Evolutionary conservation across 2,888 invertebrate species (phyloP).

Genomic region (Tipula unca): DNA sequence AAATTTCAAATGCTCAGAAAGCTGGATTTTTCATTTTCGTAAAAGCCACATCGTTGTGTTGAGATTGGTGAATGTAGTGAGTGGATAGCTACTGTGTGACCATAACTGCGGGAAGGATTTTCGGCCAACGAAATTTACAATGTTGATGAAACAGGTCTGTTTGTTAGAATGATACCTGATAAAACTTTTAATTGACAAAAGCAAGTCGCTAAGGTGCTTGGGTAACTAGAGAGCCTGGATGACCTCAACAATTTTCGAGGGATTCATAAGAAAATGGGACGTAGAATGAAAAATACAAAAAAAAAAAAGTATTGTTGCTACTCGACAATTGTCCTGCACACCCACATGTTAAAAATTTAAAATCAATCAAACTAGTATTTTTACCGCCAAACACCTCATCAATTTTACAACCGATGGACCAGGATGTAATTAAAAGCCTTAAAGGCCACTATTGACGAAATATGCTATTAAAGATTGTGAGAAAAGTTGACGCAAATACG

Average conservation of each 20-base stretch:
- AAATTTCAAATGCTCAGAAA: too few species aligned
- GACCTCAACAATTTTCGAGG: conserved; percentile 24
- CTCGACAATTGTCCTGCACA: conserved; percentile 26
- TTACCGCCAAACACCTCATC: neutral
- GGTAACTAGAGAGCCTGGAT: conserved; percentile 22
- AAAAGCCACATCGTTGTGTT: too few species aligned
- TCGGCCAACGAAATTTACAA: neutral
- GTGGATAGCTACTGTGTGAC: too few species aligned
- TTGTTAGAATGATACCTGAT: conserved; percentile 18
- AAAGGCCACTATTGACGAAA: too few species aligned
- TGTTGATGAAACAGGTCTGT: conserved; percentile 21
- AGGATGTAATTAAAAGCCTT: too few species aligned
- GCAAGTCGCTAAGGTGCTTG: conserved; percentile 29
- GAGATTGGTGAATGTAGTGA: too few species aligned
- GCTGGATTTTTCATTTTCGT: too few species aligned
- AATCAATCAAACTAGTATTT: neutral
- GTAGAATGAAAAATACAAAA: conserved; percentile 24
- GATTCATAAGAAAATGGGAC: conserved; percentile 23
- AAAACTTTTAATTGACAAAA: conserved; percentile 27
- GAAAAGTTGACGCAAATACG: too few species aligned
- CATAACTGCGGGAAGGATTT: too few species aligned
- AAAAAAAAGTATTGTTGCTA: conserved; percentile 27
- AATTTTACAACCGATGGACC: too few species aligned
- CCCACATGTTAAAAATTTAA: neutral
- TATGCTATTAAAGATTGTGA: too few species aligned